Evolutionary conservation across 1,140 invertebrate genomes (phyloP).

Genomic region (Drosophila baimaii): DNA sequence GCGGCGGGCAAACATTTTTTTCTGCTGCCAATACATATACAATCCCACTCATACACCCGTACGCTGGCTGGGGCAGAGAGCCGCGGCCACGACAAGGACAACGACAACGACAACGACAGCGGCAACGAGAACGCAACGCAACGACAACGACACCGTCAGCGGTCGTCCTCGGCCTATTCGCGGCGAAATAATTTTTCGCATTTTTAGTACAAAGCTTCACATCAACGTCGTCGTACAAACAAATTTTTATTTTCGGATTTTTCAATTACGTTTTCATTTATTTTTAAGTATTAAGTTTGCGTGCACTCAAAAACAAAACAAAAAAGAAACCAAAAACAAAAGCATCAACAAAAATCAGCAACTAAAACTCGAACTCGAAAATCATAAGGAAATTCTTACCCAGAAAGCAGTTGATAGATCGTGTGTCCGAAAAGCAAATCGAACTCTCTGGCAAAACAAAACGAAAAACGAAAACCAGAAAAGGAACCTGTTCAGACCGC

Average conservation of each 20-base stretch:
- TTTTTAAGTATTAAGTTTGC: slow-evolving; percentile 83
- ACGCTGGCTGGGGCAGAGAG: slow-evolving; percentile 39
- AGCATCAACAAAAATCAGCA: slow-evolving; percentile 53
- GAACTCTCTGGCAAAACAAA: slow-evolving; percentile 47
- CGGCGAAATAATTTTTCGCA: slow-evolving; percentile 84
- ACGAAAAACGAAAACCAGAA: slow-evolving; percentile 15
- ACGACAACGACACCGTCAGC: slow-evolving; percentile 59
- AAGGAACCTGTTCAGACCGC: slow-evolving; percentile 44
- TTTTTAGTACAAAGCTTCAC: slow-evolving; percentile 84
- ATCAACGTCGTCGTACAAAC: slow-evolving; percentile 84
- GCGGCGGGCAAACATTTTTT: slow-evolving; percentile 70
- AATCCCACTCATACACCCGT: slow-evolving; percentile 28
- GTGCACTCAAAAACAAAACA: slow-evolving; percentile 75
- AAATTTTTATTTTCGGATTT: slow-evolving; percentile 85
- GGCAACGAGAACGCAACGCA: slow-evolving; percentile 46
- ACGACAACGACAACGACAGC: slow-evolving; percentile 21
- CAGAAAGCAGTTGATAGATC: slow-evolving; percentile 47
- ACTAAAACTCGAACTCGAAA: slow-evolving; percentile 64
- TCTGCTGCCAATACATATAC: slow-evolving; percentile 61
- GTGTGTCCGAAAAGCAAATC: slow-evolving; percentile 48
- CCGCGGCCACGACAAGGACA: slow-evolving; percentile 40
- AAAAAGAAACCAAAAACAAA: slow-evolving; percentile 59
- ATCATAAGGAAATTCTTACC: slow-evolving; percentile 52
- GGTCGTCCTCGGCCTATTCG: slow-evolving; percentile 83
- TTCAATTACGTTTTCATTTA: slow-evolving; percentile 84